Evolutionary conservation across 1,140 invertebrate species (phyloP).

Genomic region (Drosophila nasuta): DNA sequence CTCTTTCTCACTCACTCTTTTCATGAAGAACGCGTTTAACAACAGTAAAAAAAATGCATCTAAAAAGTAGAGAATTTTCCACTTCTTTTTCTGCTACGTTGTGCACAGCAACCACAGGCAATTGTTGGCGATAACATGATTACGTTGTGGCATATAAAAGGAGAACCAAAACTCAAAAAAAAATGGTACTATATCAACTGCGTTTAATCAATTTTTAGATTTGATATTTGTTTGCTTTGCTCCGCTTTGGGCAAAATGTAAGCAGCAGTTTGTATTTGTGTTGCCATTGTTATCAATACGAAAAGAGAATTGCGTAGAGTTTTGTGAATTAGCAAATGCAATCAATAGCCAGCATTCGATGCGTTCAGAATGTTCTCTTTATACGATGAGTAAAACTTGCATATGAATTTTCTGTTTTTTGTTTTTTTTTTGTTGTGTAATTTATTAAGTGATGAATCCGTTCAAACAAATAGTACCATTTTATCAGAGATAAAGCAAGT

Average conservation of each 20-base stretch:
- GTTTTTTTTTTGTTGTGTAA: too few species aligned
- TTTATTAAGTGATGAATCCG: too few species aligned
- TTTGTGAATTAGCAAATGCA: not conserved
- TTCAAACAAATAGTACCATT: too few species aligned
- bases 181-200: not conserved
- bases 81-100: slow-evolving; percentile 1
- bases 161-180: not conserved
- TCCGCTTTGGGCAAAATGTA: not conserved
- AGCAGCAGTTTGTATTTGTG: not conserved
- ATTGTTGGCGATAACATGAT: slow-evolving; percentile 8
- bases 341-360: too few species aligned
- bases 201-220: slow-evolving; percentile 12
- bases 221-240: slow-evolving; percentile 1
- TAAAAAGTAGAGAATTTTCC: slow-evolving; percentile 13
- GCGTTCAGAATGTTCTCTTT: too few species aligned
- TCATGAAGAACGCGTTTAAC: not conserved
- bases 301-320: not conserved
- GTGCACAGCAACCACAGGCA: not conserved
- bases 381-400: too few species aligned
- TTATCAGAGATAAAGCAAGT: too few species aligned
- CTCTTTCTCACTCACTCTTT: not conserved
- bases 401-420: too few species aligned
- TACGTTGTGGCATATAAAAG: not conserved
- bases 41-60: slow-evolving; percentile 5
- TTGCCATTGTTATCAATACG: not conserved